These are phyloP conservation scores for Irena cyanogastra DNA, from an alignment of 2,113 vertebrate species.

Conservation along the genomic window DNA sequence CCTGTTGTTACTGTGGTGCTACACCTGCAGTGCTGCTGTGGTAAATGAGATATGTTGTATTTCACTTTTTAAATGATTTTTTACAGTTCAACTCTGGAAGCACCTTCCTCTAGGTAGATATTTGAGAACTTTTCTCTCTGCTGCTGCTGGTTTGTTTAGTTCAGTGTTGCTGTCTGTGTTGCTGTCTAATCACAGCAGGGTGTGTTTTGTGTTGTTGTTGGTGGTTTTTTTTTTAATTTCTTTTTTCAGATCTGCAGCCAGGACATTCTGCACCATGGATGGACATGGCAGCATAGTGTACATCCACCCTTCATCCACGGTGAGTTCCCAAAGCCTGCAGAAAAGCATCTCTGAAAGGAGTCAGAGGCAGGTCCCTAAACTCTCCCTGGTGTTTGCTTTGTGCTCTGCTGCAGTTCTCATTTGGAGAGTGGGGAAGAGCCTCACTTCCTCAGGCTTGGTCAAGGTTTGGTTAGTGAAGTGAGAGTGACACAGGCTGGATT, in stretches of 20 bases:
- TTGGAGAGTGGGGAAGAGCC: background rate
- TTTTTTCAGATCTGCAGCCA: slow-evolving; percentile 83
- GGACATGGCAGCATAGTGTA: slow-evolving; percentile 91
- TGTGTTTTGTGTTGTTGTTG: background rate
- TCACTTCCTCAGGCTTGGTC: background rate
- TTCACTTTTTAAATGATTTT: background rate
- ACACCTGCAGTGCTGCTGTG: background rate
- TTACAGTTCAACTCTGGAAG: background rate
- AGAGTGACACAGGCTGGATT: background rate
- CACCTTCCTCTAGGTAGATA: background rate
- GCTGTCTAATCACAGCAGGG: background rate
- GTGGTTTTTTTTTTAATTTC: background rate
- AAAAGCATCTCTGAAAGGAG: background rate
- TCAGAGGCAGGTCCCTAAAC: background rate
- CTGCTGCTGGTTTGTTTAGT: background rate
- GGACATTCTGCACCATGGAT: slow-evolving; percentile 95
- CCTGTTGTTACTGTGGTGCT: background rate
- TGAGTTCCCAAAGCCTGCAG: slow-evolving; percentile 64
- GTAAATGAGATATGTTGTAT: background rate
- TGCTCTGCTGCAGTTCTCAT: background rate
- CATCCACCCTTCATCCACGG: slow-evolving; percentile 94
- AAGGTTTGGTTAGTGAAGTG: background rate
- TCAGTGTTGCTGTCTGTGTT: background rate
- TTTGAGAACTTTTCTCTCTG: background rate
- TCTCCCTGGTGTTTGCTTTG: background rate